These are phyloP conservation scores for Erebia palarica DNA, from an alignment of 2,888 invertebrate genomes.

Conservation along the genomic window DNA sequence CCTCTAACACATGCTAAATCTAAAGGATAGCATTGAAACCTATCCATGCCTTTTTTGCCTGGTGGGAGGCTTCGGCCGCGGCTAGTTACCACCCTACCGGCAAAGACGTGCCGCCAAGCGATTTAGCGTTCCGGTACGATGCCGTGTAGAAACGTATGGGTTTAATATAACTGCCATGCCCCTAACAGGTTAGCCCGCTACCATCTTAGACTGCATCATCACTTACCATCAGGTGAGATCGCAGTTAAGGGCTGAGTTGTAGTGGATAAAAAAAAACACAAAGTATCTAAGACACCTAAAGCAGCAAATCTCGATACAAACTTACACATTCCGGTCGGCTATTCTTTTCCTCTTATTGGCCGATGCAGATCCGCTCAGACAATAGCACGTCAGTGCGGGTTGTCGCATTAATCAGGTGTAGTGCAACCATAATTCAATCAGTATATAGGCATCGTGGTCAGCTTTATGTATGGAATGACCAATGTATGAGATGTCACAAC, in stretches of 20 bases:
- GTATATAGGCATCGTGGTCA: slow-evolving; percentile 56
- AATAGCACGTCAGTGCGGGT: slow-evolving; percentile 77
- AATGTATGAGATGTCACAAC: slow-evolving; percentile 50
- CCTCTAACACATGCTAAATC: neutral
- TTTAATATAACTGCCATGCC: too few species aligned
- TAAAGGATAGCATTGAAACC: slow-evolving; percentile 19
- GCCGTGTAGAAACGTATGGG: too few species aligned
- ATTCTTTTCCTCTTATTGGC: slow-evolving; percentile 61
- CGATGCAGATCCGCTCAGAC: slow-evolving; percentile 77
- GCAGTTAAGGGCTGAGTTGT: too few species aligned
- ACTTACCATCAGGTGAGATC: too few species aligned
- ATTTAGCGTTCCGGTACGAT: too few species aligned
- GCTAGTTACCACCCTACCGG: too few species aligned
- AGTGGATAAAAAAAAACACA: too few species aligned
- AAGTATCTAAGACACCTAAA: neutral
- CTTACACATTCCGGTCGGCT: slow-evolving; percentile 50
- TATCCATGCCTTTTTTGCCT: too few species aligned
- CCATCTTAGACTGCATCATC: too few species aligned
- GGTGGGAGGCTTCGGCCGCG: too few species aligned
- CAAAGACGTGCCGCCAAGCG: too few species aligned
- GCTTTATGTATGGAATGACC: slow-evolving; percentile 69
- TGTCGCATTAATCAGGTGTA: slow-evolving; percentile 81
- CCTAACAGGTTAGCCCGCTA: too few species aligned
- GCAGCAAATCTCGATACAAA: slow-evolving; percentile 44
- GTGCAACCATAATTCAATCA: slow-evolving; percentile 81